These are phyloP conservation scores for Suncus etruscus DNA, from an alignment of 2,113 vertebrate genomes.

Conservation along the genomic window DNA sequence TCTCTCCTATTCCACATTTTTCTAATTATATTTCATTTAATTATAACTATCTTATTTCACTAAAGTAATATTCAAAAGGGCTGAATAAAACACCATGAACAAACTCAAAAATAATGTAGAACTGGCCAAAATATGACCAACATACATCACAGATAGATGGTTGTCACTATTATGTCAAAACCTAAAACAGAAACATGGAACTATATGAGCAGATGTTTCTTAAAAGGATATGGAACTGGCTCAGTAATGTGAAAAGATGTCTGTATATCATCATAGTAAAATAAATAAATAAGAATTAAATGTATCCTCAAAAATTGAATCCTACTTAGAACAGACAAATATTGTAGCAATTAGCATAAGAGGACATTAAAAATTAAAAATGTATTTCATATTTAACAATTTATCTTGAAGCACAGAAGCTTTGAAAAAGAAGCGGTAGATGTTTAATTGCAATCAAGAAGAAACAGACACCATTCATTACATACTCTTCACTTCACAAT, in stretches of 20 bases:
- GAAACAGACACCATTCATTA: neutral
- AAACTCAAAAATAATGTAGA: neutral
- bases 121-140: neutral
- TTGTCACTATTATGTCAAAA: neutral
- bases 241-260: neutral
- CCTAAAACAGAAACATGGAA: neutral
- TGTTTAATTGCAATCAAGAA: neutral
- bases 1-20: too few species aligned
- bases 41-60: too few species aligned
- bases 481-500: neutral
- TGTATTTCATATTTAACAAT: neutral
- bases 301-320: neutral
- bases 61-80: neutral
- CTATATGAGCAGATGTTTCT: neutral
- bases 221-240: neutral
- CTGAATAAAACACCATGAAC: neutral
- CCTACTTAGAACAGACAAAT: neutral
- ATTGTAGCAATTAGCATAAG: neutral
- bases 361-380: neutral
- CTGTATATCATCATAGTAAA: neutral
- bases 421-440: neutral
- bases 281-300: neutral
- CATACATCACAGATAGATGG: neutral
- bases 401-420: neutral
- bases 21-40: too few species aligned